These are phyloP conservation scores for Microctonus aethiopoides DNA, from an alignment of 2,888 invertebrate genomes.

Conservation along the genomic window DNA sequence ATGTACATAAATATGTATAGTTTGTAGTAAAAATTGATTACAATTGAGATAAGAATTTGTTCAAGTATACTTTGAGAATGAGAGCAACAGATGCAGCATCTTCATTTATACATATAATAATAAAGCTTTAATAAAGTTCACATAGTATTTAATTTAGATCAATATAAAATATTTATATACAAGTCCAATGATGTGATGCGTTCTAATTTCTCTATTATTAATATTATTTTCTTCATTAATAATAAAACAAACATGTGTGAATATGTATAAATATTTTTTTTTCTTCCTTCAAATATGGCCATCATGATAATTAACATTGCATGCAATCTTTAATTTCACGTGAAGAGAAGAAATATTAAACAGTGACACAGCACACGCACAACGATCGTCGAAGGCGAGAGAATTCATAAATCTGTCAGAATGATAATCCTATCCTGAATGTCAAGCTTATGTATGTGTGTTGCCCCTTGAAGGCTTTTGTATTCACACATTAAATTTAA, in stretches of 20 bases:
- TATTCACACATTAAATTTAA: neutral
- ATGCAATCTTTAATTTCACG: neutral
- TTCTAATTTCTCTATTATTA: neutral
- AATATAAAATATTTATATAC: neutral
- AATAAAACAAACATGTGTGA: too few species aligned
- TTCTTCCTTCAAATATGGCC: too few species aligned
- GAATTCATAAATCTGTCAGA: constrained; percentile 2
- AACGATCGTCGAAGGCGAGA: neutral
- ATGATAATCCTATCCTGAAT: neutral
- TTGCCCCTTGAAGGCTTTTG: neutral
- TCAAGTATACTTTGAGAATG: neutral
- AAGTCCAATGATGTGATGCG: neutral
- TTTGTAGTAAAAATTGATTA: neutral
- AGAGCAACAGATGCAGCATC: constrained; percentile 5
- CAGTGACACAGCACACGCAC: neutral
- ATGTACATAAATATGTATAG: neutral
- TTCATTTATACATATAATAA: neutral
- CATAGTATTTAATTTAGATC: constrained; percentile 12
- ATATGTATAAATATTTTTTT: too few species aligned
- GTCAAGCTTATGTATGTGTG: neutral
- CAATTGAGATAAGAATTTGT: constrained; percentile 11
- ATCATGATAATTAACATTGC: neutral
- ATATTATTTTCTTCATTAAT: neutral
- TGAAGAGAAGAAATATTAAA: neutral
- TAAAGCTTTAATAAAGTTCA: neutral